A percentile compares a stretch with the other conserved stretches of the same genome.
These are phyloP conservation scores for Varecia variegata DNA, from an alignment of 2,797 vertebrate species.

Conservation along the genomic window DNA sequence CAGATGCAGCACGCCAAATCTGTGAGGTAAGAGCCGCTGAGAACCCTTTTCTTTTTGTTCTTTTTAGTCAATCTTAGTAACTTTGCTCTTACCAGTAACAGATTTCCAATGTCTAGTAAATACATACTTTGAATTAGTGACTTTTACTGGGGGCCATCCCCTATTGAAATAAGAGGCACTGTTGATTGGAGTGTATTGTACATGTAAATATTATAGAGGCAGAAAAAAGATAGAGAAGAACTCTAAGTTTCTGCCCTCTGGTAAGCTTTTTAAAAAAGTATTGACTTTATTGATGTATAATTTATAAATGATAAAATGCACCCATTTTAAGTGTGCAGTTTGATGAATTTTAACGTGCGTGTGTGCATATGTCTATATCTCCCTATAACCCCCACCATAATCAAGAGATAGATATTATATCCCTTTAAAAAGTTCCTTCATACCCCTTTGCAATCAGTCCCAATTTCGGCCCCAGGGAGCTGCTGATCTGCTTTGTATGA, in stretches of 20 bases:
- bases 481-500: background rate
- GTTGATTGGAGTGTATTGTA: background rate
- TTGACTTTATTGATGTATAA: background rate
- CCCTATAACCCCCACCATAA: background rate
- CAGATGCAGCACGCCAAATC: slow-evolving; percentile 89
- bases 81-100: background rate
- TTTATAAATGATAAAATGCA: background rate
- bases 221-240: background rate
- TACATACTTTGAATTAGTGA: background rate
- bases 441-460: background rate
- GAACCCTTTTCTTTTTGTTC: background rate
- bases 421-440: background rate
- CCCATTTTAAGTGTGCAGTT: background rate
- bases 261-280: background rate
- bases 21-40: slow-evolving; percentile 86
- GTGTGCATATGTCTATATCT: background rate
- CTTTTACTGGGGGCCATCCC: background rate
- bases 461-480: background rate
- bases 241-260: background rate
- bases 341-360: background rate
- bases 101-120: background rate
- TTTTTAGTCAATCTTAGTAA: background rate
- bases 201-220: background rate
- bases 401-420: background rate
- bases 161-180: background rate